Conservation (phyloP, 2,888 invertebrate genomes). For the Pollenia labialis region DNA sequence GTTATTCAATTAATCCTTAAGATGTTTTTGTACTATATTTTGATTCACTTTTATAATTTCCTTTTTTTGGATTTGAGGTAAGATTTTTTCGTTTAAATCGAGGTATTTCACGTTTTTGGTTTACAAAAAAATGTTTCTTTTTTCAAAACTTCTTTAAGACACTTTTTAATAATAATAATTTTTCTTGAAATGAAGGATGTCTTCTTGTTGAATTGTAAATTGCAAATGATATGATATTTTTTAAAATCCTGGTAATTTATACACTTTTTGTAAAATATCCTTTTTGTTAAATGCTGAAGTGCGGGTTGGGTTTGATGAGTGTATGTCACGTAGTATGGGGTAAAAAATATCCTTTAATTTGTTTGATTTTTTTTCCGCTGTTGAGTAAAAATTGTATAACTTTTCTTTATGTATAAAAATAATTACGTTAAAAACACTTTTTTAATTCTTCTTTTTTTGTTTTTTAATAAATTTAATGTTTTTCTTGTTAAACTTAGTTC, state of each 20-base stretch:
- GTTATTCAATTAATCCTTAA: slow-evolving; percentile 49
- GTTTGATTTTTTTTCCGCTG: not conserved
- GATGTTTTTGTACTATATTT: slow-evolving; percentile 65
- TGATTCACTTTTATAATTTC: slow-evolving; percentile 56
- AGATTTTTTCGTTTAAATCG: slow-evolving; percentile 58
- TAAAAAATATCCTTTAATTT: slow-evolving; percentile 71
- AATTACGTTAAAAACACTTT: slow-evolving; percentile 76
- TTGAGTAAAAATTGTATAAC: slow-evolving; percentile 61
- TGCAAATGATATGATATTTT: slow-evolving; percentile 65
- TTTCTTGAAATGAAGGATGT: slow-evolving; percentile 40
- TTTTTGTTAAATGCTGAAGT: slow-evolving; percentile 21
- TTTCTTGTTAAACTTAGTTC: slow-evolving; percentile 55
- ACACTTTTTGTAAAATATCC: slow-evolving; percentile 60
- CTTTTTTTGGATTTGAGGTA: slow-evolving; percentile 77
- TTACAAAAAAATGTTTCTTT: slow-evolving; percentile 19
- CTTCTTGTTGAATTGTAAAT: slow-evolving; percentile 61
- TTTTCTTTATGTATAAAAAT: slow-evolving; percentile 59
- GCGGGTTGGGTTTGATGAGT: not conserved
- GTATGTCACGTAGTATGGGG: slow-evolving; percentile 7
- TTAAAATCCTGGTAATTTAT: slow-evolving; percentile 56
- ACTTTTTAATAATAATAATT: slow-evolving; percentile 42
- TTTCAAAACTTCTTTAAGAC: slow-evolving; percentile 59
- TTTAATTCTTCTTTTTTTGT: slow-evolving; percentile 78
- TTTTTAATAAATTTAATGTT: slow-evolving; percentile 63
- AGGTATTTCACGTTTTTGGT: slow-evolving; percentile 70